These are phyloP conservation scores for Pygmarrhopalites habei DNA, from an alignment of 1,140 invertebrate species.

Conservation along the genomic window DNA sequence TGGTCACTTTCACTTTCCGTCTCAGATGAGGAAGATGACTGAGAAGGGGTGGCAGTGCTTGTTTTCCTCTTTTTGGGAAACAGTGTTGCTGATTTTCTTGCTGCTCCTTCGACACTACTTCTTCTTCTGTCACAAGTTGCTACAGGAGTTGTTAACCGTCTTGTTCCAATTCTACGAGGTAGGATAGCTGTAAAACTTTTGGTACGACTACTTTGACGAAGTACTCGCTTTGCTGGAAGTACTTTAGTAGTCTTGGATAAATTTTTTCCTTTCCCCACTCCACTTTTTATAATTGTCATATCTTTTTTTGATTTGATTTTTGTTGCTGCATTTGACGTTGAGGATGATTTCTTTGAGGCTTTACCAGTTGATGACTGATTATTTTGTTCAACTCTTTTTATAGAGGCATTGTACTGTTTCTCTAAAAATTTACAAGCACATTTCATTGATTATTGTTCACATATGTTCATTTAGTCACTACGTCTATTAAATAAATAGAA, in stretches of 20 bases:
- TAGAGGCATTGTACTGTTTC: conserved; percentile 32
- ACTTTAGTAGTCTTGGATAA: background rate
- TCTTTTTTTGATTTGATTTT: conserved; percentile 4
- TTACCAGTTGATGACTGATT: conserved; percentile 16
- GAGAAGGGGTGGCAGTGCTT: conserved; percentile 9
- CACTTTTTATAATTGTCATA: conserved; percentile 10
- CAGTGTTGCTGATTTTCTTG: conserved; percentile 31
- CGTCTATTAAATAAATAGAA: no score
- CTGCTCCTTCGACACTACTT: conserved; percentile 21
- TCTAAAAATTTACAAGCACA: no score
- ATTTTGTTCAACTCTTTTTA: conserved; percentile 29
- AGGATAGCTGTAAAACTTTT: background rate
- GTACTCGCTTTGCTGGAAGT: conserved; percentile 23
- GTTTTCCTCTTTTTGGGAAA: conserved; percentile 9
- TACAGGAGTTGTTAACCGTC: conserved; percentile 13
- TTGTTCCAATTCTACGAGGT: conserved; percentile 10
- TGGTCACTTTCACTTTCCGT: background rate
- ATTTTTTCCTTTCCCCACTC: conserved; percentile 5
- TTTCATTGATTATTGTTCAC: no score
- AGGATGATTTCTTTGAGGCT: background rate
- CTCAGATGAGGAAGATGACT: background rate
- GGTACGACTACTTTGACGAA: conserved; percentile 23
- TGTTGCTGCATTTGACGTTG: conserved; percentile 1
- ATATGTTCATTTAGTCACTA: no score
- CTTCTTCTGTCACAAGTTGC: conserved; percentile 8